These are phyloP conservation scores for Ibidorhyncha struthersii DNA, from an alignment of 2,113 vertebrate species.

Conservation along the genomic window DNA sequence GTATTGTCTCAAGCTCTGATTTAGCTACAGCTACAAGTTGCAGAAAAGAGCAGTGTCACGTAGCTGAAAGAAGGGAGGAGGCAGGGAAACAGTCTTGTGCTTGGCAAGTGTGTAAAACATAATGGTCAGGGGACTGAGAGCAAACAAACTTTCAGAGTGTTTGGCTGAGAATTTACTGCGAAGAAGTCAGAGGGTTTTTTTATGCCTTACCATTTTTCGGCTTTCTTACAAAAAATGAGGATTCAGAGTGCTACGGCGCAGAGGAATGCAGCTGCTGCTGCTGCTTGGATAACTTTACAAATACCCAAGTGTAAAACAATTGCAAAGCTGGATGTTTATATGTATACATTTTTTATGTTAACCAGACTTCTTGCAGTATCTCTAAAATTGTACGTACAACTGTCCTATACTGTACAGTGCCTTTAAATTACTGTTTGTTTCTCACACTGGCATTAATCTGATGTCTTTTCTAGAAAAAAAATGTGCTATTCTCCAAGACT, in stretches of 20 bases:
- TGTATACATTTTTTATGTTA: neutral
- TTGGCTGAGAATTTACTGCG: neutral
- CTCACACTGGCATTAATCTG: neutral
- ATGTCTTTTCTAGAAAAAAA: neutral
- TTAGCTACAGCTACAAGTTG: neutral
- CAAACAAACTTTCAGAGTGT: fast-evolving
- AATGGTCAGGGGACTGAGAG: neutral
- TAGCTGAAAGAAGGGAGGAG: neutral
- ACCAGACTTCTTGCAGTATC: neutral
- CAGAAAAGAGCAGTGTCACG: neutral
- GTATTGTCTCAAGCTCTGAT: neutral
- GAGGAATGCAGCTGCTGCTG: neutral
- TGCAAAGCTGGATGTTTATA: neutral
- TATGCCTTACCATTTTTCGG: neutral
- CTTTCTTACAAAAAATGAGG: neutral
- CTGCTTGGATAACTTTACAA: neutral
- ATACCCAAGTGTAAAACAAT: neutral
- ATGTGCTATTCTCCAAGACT: neutral
- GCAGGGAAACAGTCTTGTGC: neutral
- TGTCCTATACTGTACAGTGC: neutral
- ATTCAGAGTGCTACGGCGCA: neutral
- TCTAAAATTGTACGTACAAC: neutral
- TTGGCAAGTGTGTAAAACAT: neutral
- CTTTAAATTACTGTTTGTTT: neutral
- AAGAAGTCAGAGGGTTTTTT: neutral